These are phyloP conservation scores for Anolis sagrei DNA, from an alignment of 2,113 vertebrate species.

Conservation along the genomic window DNA sequence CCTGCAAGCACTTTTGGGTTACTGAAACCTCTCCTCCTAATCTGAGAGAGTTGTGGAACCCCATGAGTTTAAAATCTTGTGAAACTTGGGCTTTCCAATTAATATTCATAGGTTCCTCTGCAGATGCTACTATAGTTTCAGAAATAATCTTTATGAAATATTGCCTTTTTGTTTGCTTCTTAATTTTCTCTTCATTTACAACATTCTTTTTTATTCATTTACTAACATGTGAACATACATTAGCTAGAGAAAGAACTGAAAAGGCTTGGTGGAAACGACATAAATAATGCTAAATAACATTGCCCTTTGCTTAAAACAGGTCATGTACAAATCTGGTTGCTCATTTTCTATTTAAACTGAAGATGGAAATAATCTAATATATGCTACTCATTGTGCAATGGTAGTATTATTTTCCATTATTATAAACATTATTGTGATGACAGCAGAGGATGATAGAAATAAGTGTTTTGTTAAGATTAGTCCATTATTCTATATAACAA, in stretches of 20 bases:
- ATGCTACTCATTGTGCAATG: not conserved
- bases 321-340: not conserved
- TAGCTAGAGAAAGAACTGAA: not conserved
- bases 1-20: too few species aligned
- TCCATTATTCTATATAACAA: not conserved
- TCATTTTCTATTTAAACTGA: not conserved
- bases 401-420: not conserved
- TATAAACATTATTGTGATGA: not conserved
- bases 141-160: not conserved
- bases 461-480: not conserved
- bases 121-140: not conserved
- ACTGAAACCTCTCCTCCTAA: too few species aligned
- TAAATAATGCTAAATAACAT: not conserved
- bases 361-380: conserved; percentile 8
- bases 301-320: not conserved
- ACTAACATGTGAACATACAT: not conserved
- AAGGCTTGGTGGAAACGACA: not conserved
- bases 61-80: too few species aligned
- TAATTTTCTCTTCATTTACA: not conserved
- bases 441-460: not conserved
- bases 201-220: rapidly evolving
- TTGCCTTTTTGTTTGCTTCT: not conserved
- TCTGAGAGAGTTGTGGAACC: too few species aligned
- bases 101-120: not conserved
- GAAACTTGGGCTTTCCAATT: too few species aligned